A percentile compares a stretch with the other conserved stretches of the same genome.
Evolutionary conservation across 2,888 invertebrate genomes (phyloP).

Genomic region (Macrostomum cliftonense): DNA sequence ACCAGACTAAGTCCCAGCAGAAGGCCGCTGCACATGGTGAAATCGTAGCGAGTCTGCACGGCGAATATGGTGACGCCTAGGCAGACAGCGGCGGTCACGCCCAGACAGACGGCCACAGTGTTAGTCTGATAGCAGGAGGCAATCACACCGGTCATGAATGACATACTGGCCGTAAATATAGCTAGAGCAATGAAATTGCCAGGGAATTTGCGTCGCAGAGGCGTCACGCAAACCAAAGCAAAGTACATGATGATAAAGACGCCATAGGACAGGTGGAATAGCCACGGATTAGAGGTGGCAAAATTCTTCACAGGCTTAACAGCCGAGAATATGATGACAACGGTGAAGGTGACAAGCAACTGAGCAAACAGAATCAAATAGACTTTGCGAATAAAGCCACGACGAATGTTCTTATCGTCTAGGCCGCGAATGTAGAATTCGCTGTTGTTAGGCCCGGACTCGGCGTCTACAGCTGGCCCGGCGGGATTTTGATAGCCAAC

Average conservation of each 20-base stretch:
- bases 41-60: slow-evolving; percentile 42
- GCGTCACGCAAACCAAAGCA: slow-evolving; percentile 37
- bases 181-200: slow-evolving; percentile 38
- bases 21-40: slow-evolving; percentile 42
- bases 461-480: too few species aligned
- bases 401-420: slow-evolving; percentile 23
- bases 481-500: too few species aligned
- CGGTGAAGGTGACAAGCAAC: slow-evolving; percentile 24
- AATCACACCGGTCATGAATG: too few species aligned
- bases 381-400: slow-evolving; percentile 30
- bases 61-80: slow-evolving; percentile 42
- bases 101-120: slow-evolving; percentile 40
- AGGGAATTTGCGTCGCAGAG: slow-evolving; percentile 36
- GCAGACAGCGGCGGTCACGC: slow-evolving; percentile 42
- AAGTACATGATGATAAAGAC: slow-evolving; percentile 26
- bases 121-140: too few species aligned
- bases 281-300: too few species aligned
- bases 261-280: too few species aligned
- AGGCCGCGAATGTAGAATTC: too few species aligned
- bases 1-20: slow-evolving; percentile 41
- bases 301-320: too few species aligned
- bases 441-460: too few species aligned
- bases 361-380: slow-evolving; percentile 31
- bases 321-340: slow-evolving; percentile 14
- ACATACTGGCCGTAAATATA: slow-evolving; percentile 25